Percentiles rank a stretch among this genome's conserved stretches.
Conservation (phyloP, 2,797 vertebrate genomes). For the Sylvilagus floridanus region DNA sequence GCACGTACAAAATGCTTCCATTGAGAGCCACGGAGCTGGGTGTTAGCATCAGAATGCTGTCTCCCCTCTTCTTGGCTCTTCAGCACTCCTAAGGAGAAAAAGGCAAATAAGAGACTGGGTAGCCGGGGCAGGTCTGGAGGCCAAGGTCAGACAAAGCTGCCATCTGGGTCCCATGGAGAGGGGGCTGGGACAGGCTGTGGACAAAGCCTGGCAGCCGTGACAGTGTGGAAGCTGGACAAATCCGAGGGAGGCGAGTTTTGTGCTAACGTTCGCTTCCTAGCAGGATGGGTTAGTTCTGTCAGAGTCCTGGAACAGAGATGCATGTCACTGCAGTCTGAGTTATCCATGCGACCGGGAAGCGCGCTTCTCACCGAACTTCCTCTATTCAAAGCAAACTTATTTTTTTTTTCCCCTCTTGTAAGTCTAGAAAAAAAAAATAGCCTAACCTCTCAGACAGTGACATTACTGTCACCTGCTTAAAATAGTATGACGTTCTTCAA, state of each 20-base stretch:
- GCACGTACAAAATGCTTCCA: neutral
- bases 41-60: no score
- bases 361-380: constrained; percentile 70
- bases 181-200: neutral
- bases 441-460: constrained; percentile 83
- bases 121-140: neutral
- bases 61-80: neutral
- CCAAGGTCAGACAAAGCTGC: neutral
- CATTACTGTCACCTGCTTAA: constrained; percentile 90
- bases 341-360: constrained; percentile 59
- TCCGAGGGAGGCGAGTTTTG: no score
- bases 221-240: constrained; percentile 37
- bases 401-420: constrained; percentile 59
- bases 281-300: neutral
- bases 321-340: constrained; percentile 44
- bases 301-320: neutral
- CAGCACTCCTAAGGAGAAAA: neutral
- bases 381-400: constrained; percentile 68
- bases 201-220: neutral
- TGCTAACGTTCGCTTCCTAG: neutral
- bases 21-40: neutral
- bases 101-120: neutral
- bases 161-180: accelerated
- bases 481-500: constrained; percentile 88
- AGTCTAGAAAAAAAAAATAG: constrained; percentile 79